phyloP scores from a whole-genome alignment of 1,140 invertebrate genomes.

The Eueides isabella region DNA sequence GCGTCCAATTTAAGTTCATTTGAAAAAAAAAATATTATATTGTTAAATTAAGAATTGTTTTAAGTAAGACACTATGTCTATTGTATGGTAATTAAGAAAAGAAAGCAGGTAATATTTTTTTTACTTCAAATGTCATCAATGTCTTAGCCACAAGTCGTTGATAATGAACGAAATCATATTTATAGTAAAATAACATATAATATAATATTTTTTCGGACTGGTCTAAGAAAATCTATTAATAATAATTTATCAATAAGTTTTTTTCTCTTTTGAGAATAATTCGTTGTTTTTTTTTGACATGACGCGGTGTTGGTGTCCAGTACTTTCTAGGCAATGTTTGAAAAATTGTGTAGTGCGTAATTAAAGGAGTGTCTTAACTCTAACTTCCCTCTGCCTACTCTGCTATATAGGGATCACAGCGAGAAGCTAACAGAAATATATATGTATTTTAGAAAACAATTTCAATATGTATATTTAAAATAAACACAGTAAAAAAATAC shows the following conservation, averaged over 20 bases:
- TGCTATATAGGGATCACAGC: neutral
- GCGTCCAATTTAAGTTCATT: neutral
- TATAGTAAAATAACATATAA: too few species aligned
- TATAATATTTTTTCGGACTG: too few species aligned
- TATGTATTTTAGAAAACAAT: neutral
- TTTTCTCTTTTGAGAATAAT: too few species aligned
- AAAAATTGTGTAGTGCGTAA: too few species aligned
- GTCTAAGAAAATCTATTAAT: too few species aligned
- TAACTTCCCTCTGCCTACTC: too few species aligned
- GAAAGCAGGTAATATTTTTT: neutral
- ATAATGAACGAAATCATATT: too few species aligned
- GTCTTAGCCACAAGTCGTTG: neutral
- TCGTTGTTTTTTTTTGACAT: too few species aligned
- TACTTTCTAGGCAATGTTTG: too few species aligned
- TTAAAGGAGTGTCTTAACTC: too few species aligned
- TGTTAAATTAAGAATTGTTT: neutral
- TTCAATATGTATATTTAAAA: neutral
- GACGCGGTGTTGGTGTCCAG: too few species aligned
- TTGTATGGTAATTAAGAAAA: conserved; percentile 3
- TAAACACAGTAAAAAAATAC: neutral
- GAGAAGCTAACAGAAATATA: neutral
- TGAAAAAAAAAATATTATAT: neutral
- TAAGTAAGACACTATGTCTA: neutral
- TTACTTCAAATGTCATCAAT: neutral
- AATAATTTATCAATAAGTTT: too few species aligned